Base-by-base conservation (phyloP, 2,888 invertebrate genomes). In the Tenthredo scrophulariae region DNA sequence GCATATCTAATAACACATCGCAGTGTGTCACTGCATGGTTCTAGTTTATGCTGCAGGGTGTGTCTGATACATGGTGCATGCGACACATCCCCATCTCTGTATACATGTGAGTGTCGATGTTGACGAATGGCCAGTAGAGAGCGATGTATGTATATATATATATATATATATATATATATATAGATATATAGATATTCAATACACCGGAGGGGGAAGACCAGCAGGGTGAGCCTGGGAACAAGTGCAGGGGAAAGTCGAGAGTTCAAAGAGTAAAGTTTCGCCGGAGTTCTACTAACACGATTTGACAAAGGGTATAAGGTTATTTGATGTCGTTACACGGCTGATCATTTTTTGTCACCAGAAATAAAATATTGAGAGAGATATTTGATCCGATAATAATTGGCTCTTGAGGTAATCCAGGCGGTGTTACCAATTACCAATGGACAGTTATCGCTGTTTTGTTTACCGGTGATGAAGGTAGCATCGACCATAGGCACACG, bases 1-100 rank as follows among this genome's bases (percentile, higher is more conserved):
- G 91, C 91, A 92, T 92, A 88, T 89, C 91, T 90, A 90, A 91
- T 89, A 80, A 80, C 80, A 80, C 58, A 62, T 40, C 29, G 22
- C 58, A 58, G 22, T 62, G 80, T 62, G 37, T 22, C 62, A 22
- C 37, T 22, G 40, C 72, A 10, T 33, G 43, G n/a, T 72, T 37
- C 18, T 72, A 40, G 26, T 74, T 43, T 10, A 9, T 13, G 9
- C n/a, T 43, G 18, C 22, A 37, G 18, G 29, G 33, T 77, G 77
- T 33, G 50, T 62, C 62, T 43, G 18, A 43, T 43, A 22, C 40
- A 15, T 15, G n/a, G 40, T 74, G 72, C 67, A 33, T 54, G 40
- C 15, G 54, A 79, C 50, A 54, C 58, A 7, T 46, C 2, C 70
- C 33, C 43, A 50, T 40, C 62, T 40, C n/a, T 37, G 80, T 15